phyloP scores from a whole-genome alignment of 1,140 invertebrate species.

The Leptopilina boulardi region DNA sequence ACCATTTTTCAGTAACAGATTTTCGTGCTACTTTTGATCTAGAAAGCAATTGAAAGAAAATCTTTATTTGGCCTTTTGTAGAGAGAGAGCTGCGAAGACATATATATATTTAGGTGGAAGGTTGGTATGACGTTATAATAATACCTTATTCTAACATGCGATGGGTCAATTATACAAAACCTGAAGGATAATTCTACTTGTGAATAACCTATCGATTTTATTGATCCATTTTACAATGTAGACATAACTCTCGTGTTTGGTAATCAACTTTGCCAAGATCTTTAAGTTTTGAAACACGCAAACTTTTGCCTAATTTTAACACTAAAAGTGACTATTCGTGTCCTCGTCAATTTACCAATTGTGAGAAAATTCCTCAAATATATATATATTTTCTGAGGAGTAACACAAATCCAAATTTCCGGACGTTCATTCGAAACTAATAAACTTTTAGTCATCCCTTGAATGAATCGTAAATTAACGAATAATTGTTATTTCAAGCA shows the following conservation, averaged over 20 bases:
- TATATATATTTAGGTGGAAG: too few relatives aligned
- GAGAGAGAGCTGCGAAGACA: too few relatives aligned
- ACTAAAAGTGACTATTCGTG: conserved; percentile 26
- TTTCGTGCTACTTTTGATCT: too few relatives aligned
- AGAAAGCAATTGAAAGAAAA: too few relatives aligned
- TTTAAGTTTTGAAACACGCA: conserved; percentile 6
- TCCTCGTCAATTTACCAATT: not conserved
- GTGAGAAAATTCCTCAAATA: not conserved
- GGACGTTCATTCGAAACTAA: too few relatives aligned
- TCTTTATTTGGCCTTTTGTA: not conserved
- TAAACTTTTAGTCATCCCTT: too few relatives aligned
- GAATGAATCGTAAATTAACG: too few relatives aligned
- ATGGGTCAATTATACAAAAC: not conserved
- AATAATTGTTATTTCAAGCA: too few relatives aligned
- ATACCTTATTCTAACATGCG: not conserved
- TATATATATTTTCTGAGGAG: not conserved
- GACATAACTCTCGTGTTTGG: conserved; percentile 8
- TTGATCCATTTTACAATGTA: not conserved
- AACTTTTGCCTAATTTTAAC: not conserved
- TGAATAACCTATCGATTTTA: not conserved
- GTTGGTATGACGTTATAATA: not conserved
- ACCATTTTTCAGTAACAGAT: too few relatives aligned
- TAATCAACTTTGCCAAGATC: conserved; percentile 21
- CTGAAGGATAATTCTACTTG: not conserved
- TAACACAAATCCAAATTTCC: not conserved